Conservation (phyloP, 1,140 invertebrate genomes). For the Lysiphlebus fabarum region DNA sequence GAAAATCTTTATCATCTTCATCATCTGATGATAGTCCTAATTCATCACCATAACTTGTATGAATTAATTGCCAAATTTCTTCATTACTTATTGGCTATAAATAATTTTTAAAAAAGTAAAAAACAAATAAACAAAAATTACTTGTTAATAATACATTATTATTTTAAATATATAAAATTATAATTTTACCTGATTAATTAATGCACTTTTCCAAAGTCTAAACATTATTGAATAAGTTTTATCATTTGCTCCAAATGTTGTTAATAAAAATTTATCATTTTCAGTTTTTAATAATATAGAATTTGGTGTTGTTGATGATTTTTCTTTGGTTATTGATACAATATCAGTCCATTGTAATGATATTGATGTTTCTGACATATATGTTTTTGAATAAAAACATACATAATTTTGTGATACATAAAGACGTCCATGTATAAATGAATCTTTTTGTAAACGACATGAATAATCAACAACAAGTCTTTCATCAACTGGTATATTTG, state of each 20-base stretch:
- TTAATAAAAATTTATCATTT: conserved; percentile 87
- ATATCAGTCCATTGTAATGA: conserved; percentile 84
- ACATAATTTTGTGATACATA: conserved; percentile 92
- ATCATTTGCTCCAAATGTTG: conserved; percentile 87
- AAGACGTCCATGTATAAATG: conserved; percentile 85
- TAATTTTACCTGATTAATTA: conserved; percentile 75
- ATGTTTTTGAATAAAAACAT: conserved; percentile 94
- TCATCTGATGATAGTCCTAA: conserved; percentile 89
- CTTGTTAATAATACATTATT: too few relatives aligned
- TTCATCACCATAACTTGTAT: conserved; percentile 88
- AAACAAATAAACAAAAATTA: conserved; percentile 3
- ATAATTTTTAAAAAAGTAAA: conserved; percentile 10
- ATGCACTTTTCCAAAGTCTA: conserved; percentile 91
- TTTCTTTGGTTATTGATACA: conserved; percentile 88
- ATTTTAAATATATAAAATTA: background rate
- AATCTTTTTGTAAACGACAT: conserved; percentile 92
- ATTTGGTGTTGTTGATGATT: conserved; percentile 90
- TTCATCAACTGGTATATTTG: conserved; percentile 86
- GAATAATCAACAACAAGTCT: conserved; percentile 93
- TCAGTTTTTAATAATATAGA: conserved; percentile 84
- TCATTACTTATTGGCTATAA: conserved; percentile 74
- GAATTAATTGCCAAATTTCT: conserved; percentile 87
- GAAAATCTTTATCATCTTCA: conserved; percentile 75
- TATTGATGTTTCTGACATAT: conserved; percentile 87
- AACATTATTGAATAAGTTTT: conserved; percentile 94